Conservation (phyloP, 2,113 vertebrate genomes). For the Xenotilapia leptura region DNA sequence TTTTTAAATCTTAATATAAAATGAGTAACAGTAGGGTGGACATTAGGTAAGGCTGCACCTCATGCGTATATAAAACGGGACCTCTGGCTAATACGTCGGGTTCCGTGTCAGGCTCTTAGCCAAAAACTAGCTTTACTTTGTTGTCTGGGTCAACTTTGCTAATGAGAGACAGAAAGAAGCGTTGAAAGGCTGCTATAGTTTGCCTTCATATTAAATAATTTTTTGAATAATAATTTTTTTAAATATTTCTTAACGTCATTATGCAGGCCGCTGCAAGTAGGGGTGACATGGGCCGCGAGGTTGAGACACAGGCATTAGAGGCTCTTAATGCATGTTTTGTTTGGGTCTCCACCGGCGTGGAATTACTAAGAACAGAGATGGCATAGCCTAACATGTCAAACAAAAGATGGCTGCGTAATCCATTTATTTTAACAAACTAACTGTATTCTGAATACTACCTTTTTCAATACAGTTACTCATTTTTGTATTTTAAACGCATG, state of each 20-base stretch:
- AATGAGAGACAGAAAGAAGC: not conserved
- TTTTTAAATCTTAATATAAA: not conserved
- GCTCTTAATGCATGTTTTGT: not conserved
- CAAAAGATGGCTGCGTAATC: not conserved
- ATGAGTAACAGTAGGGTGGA: not conserved
- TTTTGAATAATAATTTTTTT: accelerated
- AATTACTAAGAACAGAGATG: not conserved
- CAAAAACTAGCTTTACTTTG: not conserved
- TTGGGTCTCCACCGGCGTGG: not conserved
- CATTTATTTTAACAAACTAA: not conserved
- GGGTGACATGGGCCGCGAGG: not conserved
- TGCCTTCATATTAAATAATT: not conserved
- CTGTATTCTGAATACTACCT: not conserved
- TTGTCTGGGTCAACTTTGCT: not conserved
- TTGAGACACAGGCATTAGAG: not conserved
- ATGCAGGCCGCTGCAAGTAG: not conserved
- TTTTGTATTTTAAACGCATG: not conserved
- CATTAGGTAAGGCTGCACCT: not conserved
- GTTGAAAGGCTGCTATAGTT: not conserved
- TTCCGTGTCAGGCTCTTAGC: accelerated
- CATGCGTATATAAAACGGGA: not conserved
- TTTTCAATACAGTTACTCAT: not conserved
- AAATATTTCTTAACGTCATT: not conserved
- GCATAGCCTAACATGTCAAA: not conserved
- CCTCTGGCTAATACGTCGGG: accelerated